phyloP scores from a whole-genome alignment of 2,113 vertebrate genomes.

The Leucoraja erinaceus region DNA sequence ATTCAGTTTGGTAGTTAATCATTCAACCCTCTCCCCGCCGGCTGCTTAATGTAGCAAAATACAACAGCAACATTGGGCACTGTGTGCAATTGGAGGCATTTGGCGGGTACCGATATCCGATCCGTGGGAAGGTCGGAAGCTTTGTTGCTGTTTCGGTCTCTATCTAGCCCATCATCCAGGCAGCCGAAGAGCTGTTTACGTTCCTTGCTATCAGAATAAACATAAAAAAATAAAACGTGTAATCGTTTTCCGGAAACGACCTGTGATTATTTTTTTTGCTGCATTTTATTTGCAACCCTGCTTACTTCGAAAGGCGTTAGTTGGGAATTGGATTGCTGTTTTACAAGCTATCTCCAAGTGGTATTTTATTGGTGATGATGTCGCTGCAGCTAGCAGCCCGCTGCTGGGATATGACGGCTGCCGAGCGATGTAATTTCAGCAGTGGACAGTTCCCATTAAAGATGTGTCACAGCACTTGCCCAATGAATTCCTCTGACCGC shows the following conservation, averaged over 20 bases:
- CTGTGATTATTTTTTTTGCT: neutral
- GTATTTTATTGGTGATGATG: neutral
- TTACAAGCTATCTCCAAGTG: neutral
- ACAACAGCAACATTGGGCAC: neutral
- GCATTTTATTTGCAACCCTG: neutral
- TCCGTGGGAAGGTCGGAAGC: neutral
- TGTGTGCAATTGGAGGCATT: neutral
- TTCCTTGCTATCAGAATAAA: neutral
- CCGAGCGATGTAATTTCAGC: neutral
- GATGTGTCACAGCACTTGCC: neutral
- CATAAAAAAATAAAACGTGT: neutral
- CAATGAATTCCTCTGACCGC: neutral
- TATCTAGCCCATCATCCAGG: neutral
- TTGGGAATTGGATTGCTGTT: too few relatives aligned
- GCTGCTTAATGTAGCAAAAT: neutral
- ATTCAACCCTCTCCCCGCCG: neutral
- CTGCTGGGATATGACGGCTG: neutral
- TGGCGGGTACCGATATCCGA: neutral
- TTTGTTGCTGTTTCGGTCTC: neutral
- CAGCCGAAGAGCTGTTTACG: neutral
- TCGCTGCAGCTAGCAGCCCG: neutral
- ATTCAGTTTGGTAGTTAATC: neutral
- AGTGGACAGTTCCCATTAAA: conserved; percentile 5
- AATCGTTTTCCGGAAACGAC: neutral
- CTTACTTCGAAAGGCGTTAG: neutral